These are phyloP conservation scores for Rhodophaea formosa DNA, from an alignment of 2,888 invertebrate genomes.

Conservation along the genomic window DNA sequence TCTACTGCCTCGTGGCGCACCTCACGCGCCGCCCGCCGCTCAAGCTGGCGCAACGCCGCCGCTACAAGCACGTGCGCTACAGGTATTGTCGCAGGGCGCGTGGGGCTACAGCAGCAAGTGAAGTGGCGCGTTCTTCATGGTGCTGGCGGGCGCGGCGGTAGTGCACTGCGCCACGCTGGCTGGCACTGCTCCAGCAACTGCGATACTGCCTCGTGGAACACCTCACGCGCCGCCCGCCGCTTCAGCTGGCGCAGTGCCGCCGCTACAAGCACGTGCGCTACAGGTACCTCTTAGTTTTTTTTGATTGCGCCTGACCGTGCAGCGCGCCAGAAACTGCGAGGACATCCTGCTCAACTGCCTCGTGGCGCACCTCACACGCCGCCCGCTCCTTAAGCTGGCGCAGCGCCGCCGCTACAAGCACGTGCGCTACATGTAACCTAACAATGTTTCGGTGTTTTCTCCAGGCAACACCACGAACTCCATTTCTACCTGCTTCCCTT, in stretches of 20 bases:
- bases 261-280: constrained; percentile 80
- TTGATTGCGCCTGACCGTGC: constrained; percentile 93
- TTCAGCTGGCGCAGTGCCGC: constrained; percentile 95
- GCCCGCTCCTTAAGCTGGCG: constrained; percentile 96
- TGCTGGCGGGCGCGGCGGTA: constrained; percentile 95
- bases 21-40: constrained; percentile 94
- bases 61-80: constrained; percentile 76
- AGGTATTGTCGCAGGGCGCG: constrained; percentile 80
- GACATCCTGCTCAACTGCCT: constrained; percentile 97
- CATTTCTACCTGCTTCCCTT: too few relatives aligned
- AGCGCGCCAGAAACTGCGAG: constrained; percentile 95
- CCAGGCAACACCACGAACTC: too few relatives aligned
- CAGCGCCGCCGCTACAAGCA: constrained; percentile 90
- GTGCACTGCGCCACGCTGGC: constrained; percentile 97
- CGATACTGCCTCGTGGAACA: constrained; percentile 96
- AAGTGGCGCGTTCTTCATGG: constrained; percentile 97
- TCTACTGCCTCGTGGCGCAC: constrained; percentile 96
- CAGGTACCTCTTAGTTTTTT: constrained; percentile 47
- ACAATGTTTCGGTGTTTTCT: too few relatives aligned
- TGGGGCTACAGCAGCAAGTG: constrained; percentile 98
- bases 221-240: constrained; percentile 93
- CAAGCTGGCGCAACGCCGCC: constrained; percentile 95
- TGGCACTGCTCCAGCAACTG: constrained; percentile 96
- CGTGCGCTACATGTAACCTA: constrained; percentile 38
- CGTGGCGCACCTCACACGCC: constrained; percentile 93